phyloP scores from a whole-genome alignment of 2,888 invertebrate genomes.

The Urechis unicinctus region DNA sequence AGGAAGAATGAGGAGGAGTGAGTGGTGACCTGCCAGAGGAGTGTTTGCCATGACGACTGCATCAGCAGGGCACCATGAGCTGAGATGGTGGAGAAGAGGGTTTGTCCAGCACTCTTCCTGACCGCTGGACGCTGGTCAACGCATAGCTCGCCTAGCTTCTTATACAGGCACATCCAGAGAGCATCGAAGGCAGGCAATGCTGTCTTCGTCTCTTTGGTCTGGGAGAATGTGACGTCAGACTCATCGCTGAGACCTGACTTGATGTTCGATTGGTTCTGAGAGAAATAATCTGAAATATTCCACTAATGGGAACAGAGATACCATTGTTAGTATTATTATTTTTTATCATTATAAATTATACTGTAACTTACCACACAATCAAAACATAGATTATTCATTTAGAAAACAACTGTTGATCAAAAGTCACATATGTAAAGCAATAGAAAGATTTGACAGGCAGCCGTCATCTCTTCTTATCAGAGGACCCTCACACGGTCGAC shows the following conservation, averaged over 20 bases:
- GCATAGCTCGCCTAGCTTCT: slow-evolving; percentile 62
- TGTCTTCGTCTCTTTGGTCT: slow-evolving; percentile 3
- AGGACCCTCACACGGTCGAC: too few species aligned
- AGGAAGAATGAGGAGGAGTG: too few species aligned
- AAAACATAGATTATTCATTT: too few species aligned
- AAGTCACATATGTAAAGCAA: too few species aligned
- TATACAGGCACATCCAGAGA: slow-evolving; percentile 88
- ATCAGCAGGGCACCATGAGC: slow-evolving; percentile 87
- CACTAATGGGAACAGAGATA: slow-evolving; percentile 60
- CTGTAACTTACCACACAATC: too few species aligned
- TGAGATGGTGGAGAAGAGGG: slow-evolving; percentile 92
- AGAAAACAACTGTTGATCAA: too few species aligned
- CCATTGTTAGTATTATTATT: too few species aligned
- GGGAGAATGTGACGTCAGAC: slow-evolving; percentile 1
- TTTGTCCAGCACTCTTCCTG: slow-evolving; percentile 93
- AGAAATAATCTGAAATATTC: slow-evolving; percentile 97
- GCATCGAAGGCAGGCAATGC: slow-evolving; percentile 74
- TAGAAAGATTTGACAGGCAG: too few species aligned
- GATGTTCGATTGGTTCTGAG: slow-evolving; percentile 76
- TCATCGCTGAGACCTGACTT: slow-evolving; percentile 31
- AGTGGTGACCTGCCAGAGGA: slow-evolving; percentile 89
- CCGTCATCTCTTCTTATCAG: too few species aligned
- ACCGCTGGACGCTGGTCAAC: slow-evolving; percentile 93
- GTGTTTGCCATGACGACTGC: slow-evolving; percentile 85
- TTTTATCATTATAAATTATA: not conserved